Base-by-base conservation (phyloP, 2,113 vertebrate species). In the Zapus hudsonius region DNA sequence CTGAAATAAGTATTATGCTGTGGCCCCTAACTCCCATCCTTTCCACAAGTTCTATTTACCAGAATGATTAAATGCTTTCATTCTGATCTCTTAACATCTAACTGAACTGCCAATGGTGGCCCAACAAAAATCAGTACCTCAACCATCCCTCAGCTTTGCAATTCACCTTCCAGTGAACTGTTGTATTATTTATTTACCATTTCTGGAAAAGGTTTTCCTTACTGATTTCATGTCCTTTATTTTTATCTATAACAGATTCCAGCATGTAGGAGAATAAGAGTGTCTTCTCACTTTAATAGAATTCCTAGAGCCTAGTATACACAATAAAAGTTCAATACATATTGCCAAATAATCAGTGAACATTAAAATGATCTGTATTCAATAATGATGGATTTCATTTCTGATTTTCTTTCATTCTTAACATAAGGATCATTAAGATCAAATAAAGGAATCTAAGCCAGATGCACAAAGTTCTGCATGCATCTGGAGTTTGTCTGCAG, bases 211-310 rank as follows among this genome's bases (percentile, higher is more conserved):
- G 9, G 15, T 61, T 87, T 90, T 90, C 52, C 66, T 52, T 93
- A 82, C 33, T 75, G 82, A 90, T 87, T 91, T 90, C 70, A 76
- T 57, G 66, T 40, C 55, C 85, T 66, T 89, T 78, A 80, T 87
- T 88, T 95, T 82, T 92, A 36, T 70, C 76, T 55, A n/a, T 64
- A 83, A 78, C 23, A 87, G 38, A 57, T 95, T 95, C 55, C 31
- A 66, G 27, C 75, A 73, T 7, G 25, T 44, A 95, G 11, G 40
- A 85, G 47, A 84, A 33, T 63, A 63, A 72, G 47, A 31, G 29
- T 91, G 19, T 20, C 59, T 88, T 93, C 90, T 81, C 47, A 84
- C 12, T 87, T 95, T 87, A 89, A 85, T 22, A 75, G 42, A 90
- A 3, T 84, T 95, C 67, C 66, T 67, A 79, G 16, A 84, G 23